These are phyloP conservation scores for Anolis carolinensis DNA, from an alignment of 2,113 vertebrate species.

Conservation along the genomic window DNA sequence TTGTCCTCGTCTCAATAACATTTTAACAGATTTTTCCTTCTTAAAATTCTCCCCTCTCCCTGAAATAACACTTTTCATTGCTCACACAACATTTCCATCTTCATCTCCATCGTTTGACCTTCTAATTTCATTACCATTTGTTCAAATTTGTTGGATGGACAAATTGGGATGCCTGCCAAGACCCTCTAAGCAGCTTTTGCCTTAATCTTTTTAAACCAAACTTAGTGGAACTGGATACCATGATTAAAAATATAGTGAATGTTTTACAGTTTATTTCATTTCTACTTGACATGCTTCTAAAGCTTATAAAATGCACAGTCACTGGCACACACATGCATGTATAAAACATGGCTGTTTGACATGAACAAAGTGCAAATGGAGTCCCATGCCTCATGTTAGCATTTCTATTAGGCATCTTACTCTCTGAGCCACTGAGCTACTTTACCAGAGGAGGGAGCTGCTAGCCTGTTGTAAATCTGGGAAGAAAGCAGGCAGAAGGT, in stretches of 20 bases:
- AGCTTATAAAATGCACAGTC: neutral
- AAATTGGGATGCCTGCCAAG: neutral
- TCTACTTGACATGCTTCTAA: neutral
- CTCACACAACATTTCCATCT: neutral
- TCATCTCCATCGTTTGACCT: neutral
- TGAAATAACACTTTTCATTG: neutral
- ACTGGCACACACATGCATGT: no score
- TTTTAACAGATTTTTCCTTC: neutral
- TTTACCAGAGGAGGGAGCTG: neutral
- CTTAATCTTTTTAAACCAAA: slow-evolving; percentile 13
- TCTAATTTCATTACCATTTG: slow-evolving; percentile 9
- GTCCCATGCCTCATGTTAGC: neutral
- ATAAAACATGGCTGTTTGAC: neutral
- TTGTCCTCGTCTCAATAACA: neutral
- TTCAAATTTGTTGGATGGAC: slow-evolving; percentile 7
- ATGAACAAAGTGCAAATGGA: neutral
- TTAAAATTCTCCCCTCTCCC: neutral
- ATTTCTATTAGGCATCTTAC: neutral
- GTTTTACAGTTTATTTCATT: neutral
- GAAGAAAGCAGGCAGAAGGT: neutral
- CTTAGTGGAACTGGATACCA: neutral
- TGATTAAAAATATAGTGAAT: neutral
- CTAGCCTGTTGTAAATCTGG: neutral
- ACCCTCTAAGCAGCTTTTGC: neutral
- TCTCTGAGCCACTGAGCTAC: neutral